Evolutionary conservation across 2,888 invertebrate genomes (phyloP).

Genomic region (Caprella mutica): DNA sequence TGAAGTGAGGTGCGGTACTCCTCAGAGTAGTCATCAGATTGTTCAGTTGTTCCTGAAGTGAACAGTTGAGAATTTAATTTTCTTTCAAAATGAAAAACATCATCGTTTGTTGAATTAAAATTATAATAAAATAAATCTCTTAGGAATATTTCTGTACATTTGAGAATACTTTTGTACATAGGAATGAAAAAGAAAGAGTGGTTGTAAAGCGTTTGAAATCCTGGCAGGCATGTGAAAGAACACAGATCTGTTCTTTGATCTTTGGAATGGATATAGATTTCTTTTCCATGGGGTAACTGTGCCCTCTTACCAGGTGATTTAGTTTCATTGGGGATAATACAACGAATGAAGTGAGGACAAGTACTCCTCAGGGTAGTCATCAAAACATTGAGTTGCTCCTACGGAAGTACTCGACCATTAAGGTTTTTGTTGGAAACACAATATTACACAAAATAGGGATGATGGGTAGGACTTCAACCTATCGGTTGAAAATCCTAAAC

Average conservation of each 20-base stretch:
- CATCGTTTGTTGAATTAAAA: background rate
- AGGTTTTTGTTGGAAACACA: background rate
- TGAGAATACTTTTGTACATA: background rate
- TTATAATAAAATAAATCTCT: background rate
- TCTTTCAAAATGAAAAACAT: background rate
- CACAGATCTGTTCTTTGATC: background rate
- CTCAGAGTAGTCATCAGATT: slow-evolving; percentile 94
- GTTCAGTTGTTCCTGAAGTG: slow-evolving; percentile 69
- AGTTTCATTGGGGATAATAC: slow-evolving; percentile 47
- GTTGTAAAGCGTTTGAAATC: background rate
- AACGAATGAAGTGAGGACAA: slow-evolving; percentile 49
- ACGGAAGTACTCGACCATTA: slow-evolving; percentile 8
- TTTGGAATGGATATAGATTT: background rate
- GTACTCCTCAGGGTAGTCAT: slow-evolving; percentile 47
- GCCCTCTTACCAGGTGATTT: slow-evolving; percentile 37
- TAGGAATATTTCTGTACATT: background rate
- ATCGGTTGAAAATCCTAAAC: no score
- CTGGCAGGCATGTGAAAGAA: background rate
- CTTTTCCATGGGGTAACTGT: background rate
- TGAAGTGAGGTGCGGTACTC: slow-evolving; percentile 97
- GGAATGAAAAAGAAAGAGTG: background rate
- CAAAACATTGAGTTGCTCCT: slow-evolving; percentile 43
- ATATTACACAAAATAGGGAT: background rate
- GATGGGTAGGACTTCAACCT: background rate
- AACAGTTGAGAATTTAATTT: no score